A percentile compares a stretch with the other conserved stretches of the same genome.
These are phyloP conservation scores for Drosophila repleta DNA, from an alignment of 1,140 invertebrate species.

Conservation along the genomic window DNA sequence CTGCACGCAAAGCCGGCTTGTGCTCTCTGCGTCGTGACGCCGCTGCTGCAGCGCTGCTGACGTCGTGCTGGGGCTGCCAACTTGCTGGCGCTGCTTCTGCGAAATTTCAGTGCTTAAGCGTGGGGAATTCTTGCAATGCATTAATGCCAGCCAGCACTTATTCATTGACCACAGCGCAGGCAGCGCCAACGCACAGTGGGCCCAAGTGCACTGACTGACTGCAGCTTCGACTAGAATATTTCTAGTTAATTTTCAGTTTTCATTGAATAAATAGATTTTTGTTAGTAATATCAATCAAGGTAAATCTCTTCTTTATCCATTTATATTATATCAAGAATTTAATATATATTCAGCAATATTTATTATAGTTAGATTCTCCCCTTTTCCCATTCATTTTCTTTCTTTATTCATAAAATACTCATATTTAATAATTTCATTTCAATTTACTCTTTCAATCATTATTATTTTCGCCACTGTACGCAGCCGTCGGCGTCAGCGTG, in stretches of 20 bases:
- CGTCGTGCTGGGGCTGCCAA: constrained; percentile 42
- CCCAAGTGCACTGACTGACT: background rate
- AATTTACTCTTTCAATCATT: constrained; percentile 7
- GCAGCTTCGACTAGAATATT: too few species aligned
- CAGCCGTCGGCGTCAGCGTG: constrained; percentile 28
- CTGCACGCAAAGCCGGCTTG: constrained; percentile 57
- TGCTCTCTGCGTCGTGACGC: constrained; percentile 27
- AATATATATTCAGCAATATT: background rate
- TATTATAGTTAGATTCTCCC: background rate
- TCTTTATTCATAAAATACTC: background rate
- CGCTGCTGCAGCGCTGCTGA: constrained; percentile 33
- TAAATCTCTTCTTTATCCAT: background rate
- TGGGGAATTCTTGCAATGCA: constrained; percentile 61
- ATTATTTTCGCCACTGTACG: constrained; percentile 39
- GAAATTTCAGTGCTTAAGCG: constrained; percentile 42
- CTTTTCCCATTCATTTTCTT: background rate
- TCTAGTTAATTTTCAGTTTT: background rate
- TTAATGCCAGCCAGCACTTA: constrained; percentile 42
- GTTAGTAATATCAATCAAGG: background rate
- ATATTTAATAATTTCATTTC: background rate
- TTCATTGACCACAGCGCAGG: constrained; percentile 46
- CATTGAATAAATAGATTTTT: background rate
- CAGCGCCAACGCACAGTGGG: constrained; percentile 16
- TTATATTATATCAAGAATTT: background rate
- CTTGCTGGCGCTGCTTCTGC: constrained; percentile 41